Conservation (phyloP, 2,113 vertebrate species). For the Rousettus leschenaultii region DNA sequence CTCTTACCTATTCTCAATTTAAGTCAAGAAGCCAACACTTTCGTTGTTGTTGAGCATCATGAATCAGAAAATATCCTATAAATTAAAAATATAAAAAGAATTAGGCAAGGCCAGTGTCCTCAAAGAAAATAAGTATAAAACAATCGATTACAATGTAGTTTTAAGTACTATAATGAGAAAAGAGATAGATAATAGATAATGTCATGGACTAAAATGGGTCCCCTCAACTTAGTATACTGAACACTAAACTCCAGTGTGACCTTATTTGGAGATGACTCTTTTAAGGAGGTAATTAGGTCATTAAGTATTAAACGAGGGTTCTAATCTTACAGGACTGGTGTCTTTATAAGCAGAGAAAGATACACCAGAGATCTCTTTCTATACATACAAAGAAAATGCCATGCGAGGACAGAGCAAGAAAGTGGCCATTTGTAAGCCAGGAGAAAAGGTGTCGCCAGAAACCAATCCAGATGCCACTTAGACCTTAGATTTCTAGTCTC, state of each 20-base stretch:
- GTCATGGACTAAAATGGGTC: neutral
- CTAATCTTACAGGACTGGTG: neutral
- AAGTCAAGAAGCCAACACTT: neutral
- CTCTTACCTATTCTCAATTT: neutral
- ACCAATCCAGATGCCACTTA: fast-evolving
- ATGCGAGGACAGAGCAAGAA: neutral
- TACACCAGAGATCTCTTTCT: neutral
- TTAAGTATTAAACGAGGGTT: neutral
- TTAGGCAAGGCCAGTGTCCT: neutral
- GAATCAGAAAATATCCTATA: neutral
- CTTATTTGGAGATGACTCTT: neutral
- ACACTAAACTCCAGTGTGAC: neutral
- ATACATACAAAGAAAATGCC: neutral
- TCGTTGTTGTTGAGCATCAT: neutral
- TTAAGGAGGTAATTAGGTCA: neutral
- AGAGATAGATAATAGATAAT: neutral
- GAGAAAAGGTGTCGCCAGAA: neutral
- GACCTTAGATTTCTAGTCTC: neutral
- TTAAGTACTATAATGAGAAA: neutral
- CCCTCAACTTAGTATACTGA: neutral
- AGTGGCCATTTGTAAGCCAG: neutral
- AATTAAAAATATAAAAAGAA: neutral
- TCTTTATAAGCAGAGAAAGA: neutral
- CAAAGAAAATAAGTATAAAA: neutral
- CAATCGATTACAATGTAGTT: neutral